Base-by-base conservation (phyloP, 1,140 invertebrate species). In the Drosophila subpulchrella region DNA sequence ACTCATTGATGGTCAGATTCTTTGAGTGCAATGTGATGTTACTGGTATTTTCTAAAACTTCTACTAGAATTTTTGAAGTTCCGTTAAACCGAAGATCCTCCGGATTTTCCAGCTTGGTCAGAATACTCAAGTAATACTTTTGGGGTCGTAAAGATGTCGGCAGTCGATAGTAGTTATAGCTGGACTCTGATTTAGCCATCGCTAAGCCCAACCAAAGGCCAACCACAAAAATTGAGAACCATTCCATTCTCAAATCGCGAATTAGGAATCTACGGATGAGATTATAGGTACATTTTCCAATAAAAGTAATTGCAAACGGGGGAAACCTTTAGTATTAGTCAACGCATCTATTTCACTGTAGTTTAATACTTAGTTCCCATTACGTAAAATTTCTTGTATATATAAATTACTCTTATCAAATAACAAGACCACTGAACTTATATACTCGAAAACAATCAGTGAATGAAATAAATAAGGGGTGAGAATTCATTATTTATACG, bases 1-100 rank as follows among this genome's bases (percentile, higher is more conserved):
- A 90, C 6, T 94, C 91, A 0, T 83, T 72, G 0, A 96, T 93
- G 3, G 86, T 92, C 5, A 96, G 92, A 60, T 94, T 94, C 81
- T 95, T 94, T 0, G 94, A 93, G 78, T 97, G 96, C 0, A 97
- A 90, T 0, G 95, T 94, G 39, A 98, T 95, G 56, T 94, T 95
- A 11, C 94, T 92, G 0, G 96, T 96, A 2, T 92, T 75, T 42
- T 93, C 75, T 6, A 92, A 63, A 5, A 94, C 94, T 17, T 91
- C 91, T 6, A 95, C 94, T 54, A 93, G 63, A 15, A 96, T 96
- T 55, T 92, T 92, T 3, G 95, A 94, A 20, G 92, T 90, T 13
- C 95, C 96, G 15, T 90, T 82, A 84, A 95, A 95, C 27, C 92
- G 93, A 72, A 95, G 95, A 61, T 94, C 94, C 10, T 93, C 93